Base-by-base conservation (phyloP, 2,888 invertebrate genomes). In the Lobophora halterata region DNA sequence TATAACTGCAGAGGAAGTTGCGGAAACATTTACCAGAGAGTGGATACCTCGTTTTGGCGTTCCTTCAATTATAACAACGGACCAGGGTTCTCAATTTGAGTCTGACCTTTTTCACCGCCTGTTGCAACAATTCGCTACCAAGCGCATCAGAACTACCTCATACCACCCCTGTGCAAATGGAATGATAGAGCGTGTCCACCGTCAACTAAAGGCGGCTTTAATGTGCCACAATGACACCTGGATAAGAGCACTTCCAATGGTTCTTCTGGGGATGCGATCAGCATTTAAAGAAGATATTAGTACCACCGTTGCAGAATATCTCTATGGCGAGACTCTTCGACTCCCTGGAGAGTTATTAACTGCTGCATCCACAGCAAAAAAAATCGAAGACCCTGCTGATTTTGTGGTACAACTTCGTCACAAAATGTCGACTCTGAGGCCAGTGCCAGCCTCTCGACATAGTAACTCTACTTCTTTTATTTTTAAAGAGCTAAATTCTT, bases 241-340 rank as follows among this genome's bases (percentile, higher is more conserved):
- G 42, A 10, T 10, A 5, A 32, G 31, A 17, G 32, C 9, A 2
- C 14, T 43, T 4, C 46, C 46, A 1, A 3, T 42, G 1, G 39
- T 42, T 1, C 8, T 46, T 5, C 12, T 46, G 1, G 46, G 46
- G 0, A 38, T 46, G 1, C 25, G 41, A 3, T 18, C 19, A 2
- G 24, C 43, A 1, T 19, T 25, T 3, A 42, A 45, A 17, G 35
- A 39, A 5, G 45, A 65, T 18, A 9, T 58, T 0, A 11, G 46
- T 8, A 20, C 52, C 1, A 49, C 58, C 0, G 5, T 53, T 8
- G 61, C 61, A 0, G 58, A 64, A 24, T 17, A 61, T 0, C 33
- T 63, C 0, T 59, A 55, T 20, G 61, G 62, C 0, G 52, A 56
- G 21, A 45, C 55, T 0, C 48, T 60, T 1, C 40, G 58, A 0